A percentile compares a stretch with the other conserved stretches of the same genome.
phyloP scores from a whole-genome alignment of 2,888 invertebrate genomes.

The Diarsia rubi region DNA sequence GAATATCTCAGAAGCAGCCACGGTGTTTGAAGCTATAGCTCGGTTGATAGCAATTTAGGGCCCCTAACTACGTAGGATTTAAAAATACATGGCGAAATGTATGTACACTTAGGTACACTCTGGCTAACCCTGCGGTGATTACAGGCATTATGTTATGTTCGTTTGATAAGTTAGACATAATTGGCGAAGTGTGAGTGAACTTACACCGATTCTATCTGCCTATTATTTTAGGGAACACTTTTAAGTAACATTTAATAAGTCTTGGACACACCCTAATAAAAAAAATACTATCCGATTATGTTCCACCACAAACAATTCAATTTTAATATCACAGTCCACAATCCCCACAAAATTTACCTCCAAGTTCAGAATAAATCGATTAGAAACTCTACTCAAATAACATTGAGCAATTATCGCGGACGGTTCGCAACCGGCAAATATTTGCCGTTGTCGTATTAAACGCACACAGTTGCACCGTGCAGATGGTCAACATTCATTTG shows the following conservation, averaged over 20 bases:
- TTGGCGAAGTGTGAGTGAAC: too few species aligned
- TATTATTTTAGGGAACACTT: too few species aligned
- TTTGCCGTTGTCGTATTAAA: conserved; percentile 61
- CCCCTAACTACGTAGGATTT: too few species aligned
- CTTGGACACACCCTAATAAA: not conserved
- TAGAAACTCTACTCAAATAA: conserved; percentile 58
- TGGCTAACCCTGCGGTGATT: too few species aligned
- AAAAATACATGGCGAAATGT: too few species aligned
- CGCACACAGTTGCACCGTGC: conserved; percentile 64
- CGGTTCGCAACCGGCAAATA: conserved; percentile 54
- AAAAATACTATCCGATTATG: not conserved
- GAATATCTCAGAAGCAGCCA: too few species aligned
- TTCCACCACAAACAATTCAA: not conserved
- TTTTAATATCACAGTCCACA: not conserved
- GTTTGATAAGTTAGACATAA: too few species aligned
- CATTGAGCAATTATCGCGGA: conserved; percentile 56
- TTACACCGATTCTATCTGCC: too few species aligned
- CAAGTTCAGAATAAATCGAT: conserved; percentile 43
- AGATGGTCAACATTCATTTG: conserved; percentile 70
- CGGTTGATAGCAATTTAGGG: too few species aligned
- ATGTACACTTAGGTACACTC: too few species aligned
- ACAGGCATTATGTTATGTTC: too few species aligned
- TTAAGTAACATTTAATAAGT: not conserved
- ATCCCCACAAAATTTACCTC: not conserved
- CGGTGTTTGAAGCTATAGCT: too few species aligned